A percentile compares a stretch with the other conserved stretches of the same genome.
Evolutionary conservation across 2,888 invertebrate genomes (phyloP).

Genomic region (Trichacis sp.): DNA sequence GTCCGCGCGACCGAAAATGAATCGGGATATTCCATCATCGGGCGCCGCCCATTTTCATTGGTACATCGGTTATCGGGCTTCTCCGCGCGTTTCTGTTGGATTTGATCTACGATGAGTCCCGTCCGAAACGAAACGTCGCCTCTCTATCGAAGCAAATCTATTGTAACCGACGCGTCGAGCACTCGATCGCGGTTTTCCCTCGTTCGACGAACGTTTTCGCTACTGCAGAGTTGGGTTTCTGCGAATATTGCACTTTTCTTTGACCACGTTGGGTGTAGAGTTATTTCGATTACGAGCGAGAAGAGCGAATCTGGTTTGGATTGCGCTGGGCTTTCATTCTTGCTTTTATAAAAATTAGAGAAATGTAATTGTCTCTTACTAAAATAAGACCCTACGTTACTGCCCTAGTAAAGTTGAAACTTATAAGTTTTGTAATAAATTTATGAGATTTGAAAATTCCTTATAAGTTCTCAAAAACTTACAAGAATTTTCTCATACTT

Average conservation of each 20-base stretch:
- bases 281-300: no score
- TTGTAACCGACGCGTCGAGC: not conserved
- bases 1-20: slow-evolving; percentile 30
- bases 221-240: not conserved
- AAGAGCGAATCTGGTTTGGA: no score
- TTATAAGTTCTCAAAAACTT: no score
- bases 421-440: no score
- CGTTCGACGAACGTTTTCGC: not conserved
- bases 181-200: slow-evolving; percentile 8
- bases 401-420: no score
- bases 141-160: slow-evolving; percentile 39
- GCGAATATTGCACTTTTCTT: not conserved
- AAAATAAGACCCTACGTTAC: no score
- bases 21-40: slow-evolving; percentile 38
- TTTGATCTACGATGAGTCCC: slow-evolving; percentile 39
- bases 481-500: no score
- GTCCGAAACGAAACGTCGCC: slow-evolving; percentile 32
- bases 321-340: no score
- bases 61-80: slow-evolving; percentile 40
- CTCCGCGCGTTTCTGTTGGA: slow-evolving; percentile 30
- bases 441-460: no score
- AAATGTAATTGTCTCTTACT: no score
- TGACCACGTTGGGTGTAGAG: no score
- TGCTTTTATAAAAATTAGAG: no score
- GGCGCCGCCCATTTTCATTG: slow-evolving; percentile 34